These are phyloP conservation scores for Neotoxoptera formosana DNA, from an alignment of 1,140 invertebrate species.

Conservation along the genomic window DNA sequence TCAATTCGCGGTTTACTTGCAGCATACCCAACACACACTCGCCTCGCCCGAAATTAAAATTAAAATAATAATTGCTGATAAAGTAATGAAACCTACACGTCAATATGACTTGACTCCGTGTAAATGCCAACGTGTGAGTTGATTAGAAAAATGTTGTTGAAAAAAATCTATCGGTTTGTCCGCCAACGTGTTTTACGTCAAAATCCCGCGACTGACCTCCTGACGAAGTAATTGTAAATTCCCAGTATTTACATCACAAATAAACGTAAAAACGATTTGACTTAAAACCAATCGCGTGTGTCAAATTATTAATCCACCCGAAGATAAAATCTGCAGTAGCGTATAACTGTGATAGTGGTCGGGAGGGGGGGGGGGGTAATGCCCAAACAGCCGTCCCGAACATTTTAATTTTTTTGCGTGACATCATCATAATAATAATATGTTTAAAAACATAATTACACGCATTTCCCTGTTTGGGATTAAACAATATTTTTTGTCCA, in stretches of 20 bases:
- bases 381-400: background rate
- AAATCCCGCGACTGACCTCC: background rate
- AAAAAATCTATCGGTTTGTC: background rate
- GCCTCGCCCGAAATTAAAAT: background rate
- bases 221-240: background rate
- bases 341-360: background rate
- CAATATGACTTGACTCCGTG: background rate
- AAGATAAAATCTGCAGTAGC: background rate
- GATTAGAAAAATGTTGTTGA: background rate
- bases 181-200: background rate
- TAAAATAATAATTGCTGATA: background rate
- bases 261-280: background rate
- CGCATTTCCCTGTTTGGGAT: background rate
- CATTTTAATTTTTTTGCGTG: background rate
- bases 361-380: background rate
- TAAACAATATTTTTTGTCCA: background rate
- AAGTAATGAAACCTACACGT: background rate
- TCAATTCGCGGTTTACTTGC: background rate
- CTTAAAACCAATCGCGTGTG: background rate
- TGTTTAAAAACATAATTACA: background rate
- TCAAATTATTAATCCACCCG: background rate
- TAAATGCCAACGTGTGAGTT: background rate
- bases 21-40: background rate
- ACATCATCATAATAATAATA: background rate
- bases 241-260: background rate